Conservation (phyloP, 2,113 vertebrate species). For the Asarcornis scutulata region DNA sequence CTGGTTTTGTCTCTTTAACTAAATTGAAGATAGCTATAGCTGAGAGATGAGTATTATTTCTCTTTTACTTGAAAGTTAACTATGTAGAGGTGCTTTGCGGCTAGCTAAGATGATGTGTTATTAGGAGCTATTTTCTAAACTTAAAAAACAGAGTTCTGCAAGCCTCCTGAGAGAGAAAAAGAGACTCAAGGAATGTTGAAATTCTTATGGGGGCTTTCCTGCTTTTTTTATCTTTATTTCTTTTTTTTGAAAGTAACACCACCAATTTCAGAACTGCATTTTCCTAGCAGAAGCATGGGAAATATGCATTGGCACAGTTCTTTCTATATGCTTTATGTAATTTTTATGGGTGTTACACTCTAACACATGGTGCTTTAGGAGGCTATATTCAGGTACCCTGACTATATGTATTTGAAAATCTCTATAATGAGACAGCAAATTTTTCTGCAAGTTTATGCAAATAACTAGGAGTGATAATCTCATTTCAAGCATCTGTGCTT, state of each 20-base stretch:
- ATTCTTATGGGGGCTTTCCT: not conserved
- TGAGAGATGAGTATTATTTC: not conserved
- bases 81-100: not conserved
- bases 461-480: not conserved
- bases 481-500: not conserved
- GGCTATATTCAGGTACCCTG: not conserved
- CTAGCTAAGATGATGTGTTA: not conserved
- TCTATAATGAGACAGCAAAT: not conserved
- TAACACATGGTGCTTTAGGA: not conserved
- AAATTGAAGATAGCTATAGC: not conserved
- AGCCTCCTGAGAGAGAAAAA: not conserved
- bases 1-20: rapidly evolving
- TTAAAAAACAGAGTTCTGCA: not conserved
- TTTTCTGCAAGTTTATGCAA: not conserved
- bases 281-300: not conserved
- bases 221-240: not conserved
- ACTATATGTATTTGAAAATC: not conserved
- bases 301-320: not conserved
- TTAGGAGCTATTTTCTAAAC: not conserved
- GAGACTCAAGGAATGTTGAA: not conserved
- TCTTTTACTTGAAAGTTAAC: not conserved
- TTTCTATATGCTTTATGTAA: not conserved
- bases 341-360: not conserved
- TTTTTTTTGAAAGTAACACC: not conserved
- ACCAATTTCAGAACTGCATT: not conserved